Conservation (phyloP, 2,113 vertebrate genomes). For the Channa maculata region DNA sequence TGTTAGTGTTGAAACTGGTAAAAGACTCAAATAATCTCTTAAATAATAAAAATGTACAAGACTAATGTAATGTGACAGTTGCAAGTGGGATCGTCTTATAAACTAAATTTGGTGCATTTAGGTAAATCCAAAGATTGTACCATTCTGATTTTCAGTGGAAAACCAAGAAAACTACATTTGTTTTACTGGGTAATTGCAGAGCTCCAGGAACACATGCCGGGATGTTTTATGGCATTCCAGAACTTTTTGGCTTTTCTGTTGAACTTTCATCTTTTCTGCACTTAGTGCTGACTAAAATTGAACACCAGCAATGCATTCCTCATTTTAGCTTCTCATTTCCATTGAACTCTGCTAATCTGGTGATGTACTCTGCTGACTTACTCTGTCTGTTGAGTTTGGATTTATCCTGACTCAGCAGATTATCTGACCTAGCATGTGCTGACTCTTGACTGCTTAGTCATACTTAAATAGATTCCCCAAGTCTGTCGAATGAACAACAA, state of each 20-base stretch:
- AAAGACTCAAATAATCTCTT: too few species aligned
- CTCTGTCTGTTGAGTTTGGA: background rate
- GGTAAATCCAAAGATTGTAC: background rate
- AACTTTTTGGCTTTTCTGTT: background rate
- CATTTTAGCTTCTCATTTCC: constrained; percentile 62
- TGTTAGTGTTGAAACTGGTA: too few species aligned
- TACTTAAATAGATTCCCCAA: background rate
- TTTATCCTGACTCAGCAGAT: constrained; percentile 25
- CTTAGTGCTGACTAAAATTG: background rate
- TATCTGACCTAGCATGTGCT: background rate
- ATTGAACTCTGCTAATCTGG: background rate
- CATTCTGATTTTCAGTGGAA: background rate
- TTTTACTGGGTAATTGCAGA: background rate
- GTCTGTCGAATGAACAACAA: background rate
- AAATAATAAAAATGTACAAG: too few species aligned
- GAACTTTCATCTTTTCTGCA: constrained; percentile 20
- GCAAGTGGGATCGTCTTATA: too few species aligned
- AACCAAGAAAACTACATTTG: background rate
- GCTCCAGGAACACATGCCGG: background rate
- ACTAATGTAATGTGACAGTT: too few species aligned
- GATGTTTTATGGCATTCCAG: background rate
- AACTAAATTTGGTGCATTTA: too few species aligned
- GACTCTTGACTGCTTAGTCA: background rate
- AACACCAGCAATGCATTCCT: background rate
- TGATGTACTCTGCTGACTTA: constrained; percentile 35